These are phyloP conservation scores for Maccullochella peelii DNA, from an alignment of 2,113 vertebrate species.

Conservation along the genomic window DNA sequence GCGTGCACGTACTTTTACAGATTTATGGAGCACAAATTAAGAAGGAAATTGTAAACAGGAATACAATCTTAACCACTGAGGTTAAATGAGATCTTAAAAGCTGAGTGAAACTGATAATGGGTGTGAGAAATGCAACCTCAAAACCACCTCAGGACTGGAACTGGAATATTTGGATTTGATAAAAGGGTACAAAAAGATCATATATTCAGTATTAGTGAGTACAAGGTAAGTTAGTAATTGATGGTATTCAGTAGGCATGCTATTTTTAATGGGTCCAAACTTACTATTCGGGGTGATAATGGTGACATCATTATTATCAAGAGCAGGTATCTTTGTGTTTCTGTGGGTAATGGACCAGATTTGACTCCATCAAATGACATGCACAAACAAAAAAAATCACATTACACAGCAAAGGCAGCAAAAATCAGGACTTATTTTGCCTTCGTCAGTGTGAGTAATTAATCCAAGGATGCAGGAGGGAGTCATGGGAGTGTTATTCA, in stretches of 20 bases:
- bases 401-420: slow-evolving; percentile 34
- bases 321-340: slow-evolving; percentile 12
- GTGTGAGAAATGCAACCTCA: neutral
- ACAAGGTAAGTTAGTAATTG: slow-evolving; percentile 37
- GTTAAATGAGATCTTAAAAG: too few species aligned
- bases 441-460: slow-evolving; percentile 11
- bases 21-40: neutral
- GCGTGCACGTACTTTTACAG: neutral
- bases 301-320: slow-evolving; percentile 22
- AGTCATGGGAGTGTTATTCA: slow-evolving; percentile 18
- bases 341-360: slow-evolving; percentile 20
- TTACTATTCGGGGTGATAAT: slow-evolving; percentile 4
- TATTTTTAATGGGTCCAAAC: slow-evolving; percentile 17
- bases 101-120: neutral
- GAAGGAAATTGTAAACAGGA: neutral
- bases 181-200: neutral
- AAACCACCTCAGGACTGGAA: too few species aligned
- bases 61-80: neutral
- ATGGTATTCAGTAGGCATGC: slow-evolving; percentile 37
- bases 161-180: neutral
- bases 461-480: neutral
- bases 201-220: slow-evolving; percentile 7
- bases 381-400: slow-evolving; percentile 35
- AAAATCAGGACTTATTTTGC: slow-evolving; percentile 10
- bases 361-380: slow-evolving; percentile 51